phyloP scores from a whole-genome alignment of 2,888 invertebrate genomes.

The Euzetes globulus region DNA sequence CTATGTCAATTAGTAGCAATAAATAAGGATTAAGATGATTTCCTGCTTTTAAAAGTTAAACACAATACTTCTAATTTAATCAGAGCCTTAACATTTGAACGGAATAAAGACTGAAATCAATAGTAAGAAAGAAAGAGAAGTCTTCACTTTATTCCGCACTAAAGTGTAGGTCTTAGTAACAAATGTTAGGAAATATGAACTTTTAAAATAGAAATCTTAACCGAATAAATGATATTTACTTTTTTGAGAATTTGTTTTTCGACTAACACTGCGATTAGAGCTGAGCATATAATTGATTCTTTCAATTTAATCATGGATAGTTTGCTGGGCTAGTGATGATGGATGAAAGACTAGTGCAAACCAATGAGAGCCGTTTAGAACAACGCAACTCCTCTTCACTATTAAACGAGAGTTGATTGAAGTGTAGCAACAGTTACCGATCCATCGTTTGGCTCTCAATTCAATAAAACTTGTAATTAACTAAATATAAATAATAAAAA shows the following conservation, averaged over 20 bases:
- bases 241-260: neutral
- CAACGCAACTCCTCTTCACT: constrained; percentile 19
- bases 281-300: neutral
- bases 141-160: too few relatives aligned
- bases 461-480: constrained; percentile 13
- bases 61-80: too few relatives aligned
- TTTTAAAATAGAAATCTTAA: neutral
- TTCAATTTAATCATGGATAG: neutral
- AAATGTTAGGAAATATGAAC: too few relatives aligned
- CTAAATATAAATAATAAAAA: neutral
- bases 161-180: too few relatives aligned
- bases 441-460: neutral
- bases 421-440: constrained; percentile 19
- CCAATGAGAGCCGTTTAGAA: constrained; percentile 14
- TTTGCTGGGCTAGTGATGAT: neutral
- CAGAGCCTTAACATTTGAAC: too few relatives aligned
- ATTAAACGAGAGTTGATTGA: neutral
- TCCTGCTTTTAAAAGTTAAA: neutral
- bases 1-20: too few relatives aligned
- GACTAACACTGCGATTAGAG: neutral
- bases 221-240: neutral
- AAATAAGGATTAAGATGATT: too few relatives aligned
- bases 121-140: too few relatives aligned
- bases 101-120: too few relatives aligned
- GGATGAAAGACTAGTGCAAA: constrained; percentile 17